Percentiles rank a stretch among this genome's conserved stretches.
Conservation (phyloP, 2,113 vertebrate species). For the Tragelaphus strepsiceros region DNA sequence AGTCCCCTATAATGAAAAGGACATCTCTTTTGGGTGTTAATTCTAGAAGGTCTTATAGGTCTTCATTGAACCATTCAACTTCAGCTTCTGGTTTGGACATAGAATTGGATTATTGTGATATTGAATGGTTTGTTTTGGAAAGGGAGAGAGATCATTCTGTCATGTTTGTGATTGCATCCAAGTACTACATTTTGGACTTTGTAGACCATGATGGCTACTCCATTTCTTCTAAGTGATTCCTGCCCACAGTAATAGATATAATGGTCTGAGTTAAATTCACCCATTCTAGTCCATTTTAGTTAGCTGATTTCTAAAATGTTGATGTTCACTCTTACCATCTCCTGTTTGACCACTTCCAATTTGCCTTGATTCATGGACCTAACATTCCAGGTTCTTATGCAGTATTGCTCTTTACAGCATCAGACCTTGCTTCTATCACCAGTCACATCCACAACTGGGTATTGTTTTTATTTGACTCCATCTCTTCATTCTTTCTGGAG, state of each 20-base stretch:
- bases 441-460: background rate
- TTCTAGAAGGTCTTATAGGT: fast-evolving
- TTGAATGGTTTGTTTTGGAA: background rate
- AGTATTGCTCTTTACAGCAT: background rate
- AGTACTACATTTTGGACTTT: background rate
- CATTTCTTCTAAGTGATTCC: background rate
- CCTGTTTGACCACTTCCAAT: background rate
- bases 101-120: background rate
- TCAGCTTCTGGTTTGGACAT: background rate
- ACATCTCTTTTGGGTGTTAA: background rate
- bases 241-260: background rate
- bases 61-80: background rate
- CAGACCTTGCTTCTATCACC: fast-evolving
- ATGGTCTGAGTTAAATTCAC: background rate
- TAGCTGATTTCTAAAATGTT: background rate
- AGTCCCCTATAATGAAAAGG: background rate
- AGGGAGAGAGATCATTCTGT: background rate
- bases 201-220: background rate
- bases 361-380: background rate
- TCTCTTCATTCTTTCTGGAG: background rate
- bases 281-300: background rate
- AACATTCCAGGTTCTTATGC: background rate
- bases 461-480: background rate
- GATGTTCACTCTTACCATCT: background rate
- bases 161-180: background rate